Conservation (phyloP, 2,888 invertebrate genomes). For the Drosophila setosimentum region DNA sequence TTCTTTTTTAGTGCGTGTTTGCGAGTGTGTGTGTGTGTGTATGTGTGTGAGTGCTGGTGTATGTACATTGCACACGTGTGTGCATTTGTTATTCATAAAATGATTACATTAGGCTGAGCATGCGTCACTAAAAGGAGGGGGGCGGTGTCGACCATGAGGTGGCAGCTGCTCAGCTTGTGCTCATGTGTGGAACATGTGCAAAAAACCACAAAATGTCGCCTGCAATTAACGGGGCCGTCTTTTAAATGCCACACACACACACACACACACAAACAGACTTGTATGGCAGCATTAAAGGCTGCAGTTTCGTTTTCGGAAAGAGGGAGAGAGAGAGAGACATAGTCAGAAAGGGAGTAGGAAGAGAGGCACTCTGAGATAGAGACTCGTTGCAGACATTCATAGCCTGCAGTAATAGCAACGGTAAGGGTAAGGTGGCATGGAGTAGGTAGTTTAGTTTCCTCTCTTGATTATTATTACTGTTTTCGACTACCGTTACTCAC, state of each 20-base stretch:
- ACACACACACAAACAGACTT: conserved; percentile 1
- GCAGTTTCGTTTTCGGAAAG: conserved; percentile 67
- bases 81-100: conserved; percentile 83
- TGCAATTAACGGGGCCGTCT: conserved; percentile 73
- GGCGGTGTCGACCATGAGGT: conserved; percentile 1
- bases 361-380: not conserved
- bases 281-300: conserved; percentile 43
- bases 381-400: conserved; percentile 25
- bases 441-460: conserved; percentile 8
- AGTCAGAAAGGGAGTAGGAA: not conserved
- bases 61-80: conserved; percentile 57
- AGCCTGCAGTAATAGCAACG: conserved; percentile 17
- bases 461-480: conserved; percentile 59
- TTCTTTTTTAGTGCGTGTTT: conserved; percentile 21
- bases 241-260: conserved; percentile 62
- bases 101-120: conserved; percentile 80
- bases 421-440: not conserved
- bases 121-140: not conserved
- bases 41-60: conserved; percentile 11
- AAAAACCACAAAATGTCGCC: conserved; percentile 78
- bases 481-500: conserved; percentile 42
- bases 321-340: conserved; percentile 15
- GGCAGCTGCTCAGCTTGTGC: conserved; percentile 47
- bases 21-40: conserved; percentile 6
- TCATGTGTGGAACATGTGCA: conserved; percentile 70